Conservation (phyloP, 2,797 vertebrate genomes). For the Lithobates pipiens region DNA sequence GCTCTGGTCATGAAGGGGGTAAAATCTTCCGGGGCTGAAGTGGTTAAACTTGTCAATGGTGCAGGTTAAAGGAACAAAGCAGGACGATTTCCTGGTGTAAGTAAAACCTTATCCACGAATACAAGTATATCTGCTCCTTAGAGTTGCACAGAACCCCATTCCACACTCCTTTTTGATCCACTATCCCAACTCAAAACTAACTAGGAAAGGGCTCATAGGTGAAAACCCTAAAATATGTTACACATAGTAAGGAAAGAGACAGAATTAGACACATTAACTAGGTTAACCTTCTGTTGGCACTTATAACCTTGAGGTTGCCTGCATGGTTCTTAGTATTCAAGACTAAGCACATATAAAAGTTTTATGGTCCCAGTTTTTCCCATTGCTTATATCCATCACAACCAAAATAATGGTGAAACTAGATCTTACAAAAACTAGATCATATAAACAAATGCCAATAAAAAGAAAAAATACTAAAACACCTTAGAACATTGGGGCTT, state of each 20-base stretch:
- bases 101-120: too few relatives aligned
- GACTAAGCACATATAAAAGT: background rate
- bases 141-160: too few relatives aligned
- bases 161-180: too few relatives aligned
- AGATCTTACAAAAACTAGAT: background rate
- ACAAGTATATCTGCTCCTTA: too few relatives aligned
- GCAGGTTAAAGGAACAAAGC: too few relatives aligned
- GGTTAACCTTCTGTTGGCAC: background rate
- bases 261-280: background rate
- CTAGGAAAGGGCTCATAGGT: too few relatives aligned
- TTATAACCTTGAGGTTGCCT: too few relatives aligned
- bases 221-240: background rate
- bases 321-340: background rate
- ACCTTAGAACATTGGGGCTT: background rate
- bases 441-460: conserved; percentile 65
- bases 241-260: background rate
- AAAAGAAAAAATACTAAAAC: conserved; percentile 68
- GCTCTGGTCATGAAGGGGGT: too few relatives aligned
- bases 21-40: too few relatives aligned
- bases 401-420: background rate
- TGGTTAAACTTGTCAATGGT: too few relatives aligned
- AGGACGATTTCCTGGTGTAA: too few relatives aligned
- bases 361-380: background rate
- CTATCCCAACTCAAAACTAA: too few relatives aligned
- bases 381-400: background rate